Conservation (phyloP, 2,888 invertebrate species). For the Chromoteleia sp. region DNA sequence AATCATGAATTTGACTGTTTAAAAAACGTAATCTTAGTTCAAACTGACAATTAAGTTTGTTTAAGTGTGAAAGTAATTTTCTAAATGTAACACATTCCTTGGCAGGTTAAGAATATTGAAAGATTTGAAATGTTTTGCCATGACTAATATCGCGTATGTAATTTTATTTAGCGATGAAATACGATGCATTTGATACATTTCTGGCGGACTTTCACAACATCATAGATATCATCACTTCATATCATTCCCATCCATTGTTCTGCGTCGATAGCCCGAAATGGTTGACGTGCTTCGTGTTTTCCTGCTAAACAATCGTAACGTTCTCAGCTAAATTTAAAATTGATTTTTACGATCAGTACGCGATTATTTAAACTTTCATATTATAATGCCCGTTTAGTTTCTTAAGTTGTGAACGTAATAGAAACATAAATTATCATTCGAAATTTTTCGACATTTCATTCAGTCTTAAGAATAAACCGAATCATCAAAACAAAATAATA, state of each 20-base stretch:
- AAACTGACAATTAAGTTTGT: neutral
- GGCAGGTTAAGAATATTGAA: conserved; percentile 65
- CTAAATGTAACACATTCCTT: conserved; percentile 73
- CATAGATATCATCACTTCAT: conserved; percentile 81
- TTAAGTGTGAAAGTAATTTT: conserved; percentile 4
- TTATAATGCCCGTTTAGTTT: conserved; percentile 67
- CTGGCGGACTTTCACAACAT: conserved; percentile 82
- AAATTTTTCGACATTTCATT: conserved; percentile 64
- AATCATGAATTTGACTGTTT: conserved; percentile 1
- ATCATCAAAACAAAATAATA: conserved; percentile 51
- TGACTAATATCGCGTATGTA: conserved; percentile 48
- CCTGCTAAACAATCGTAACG: conserved; percentile 51
- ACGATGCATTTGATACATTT: conserved; percentile 49
- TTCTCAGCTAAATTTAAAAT: conserved; percentile 55
- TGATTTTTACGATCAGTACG: conserved; percentile 51
- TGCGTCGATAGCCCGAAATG: conserved; percentile 81
- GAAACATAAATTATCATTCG: conserved; percentile 52
- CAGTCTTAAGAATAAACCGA: conserved; percentile 68
- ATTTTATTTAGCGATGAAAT: conserved; percentile 31
- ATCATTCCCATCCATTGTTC: conserved; percentile 80
- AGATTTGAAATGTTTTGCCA: conserved; percentile 64
- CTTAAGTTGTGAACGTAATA: conserved; percentile 69
- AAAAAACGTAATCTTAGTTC: neutral
- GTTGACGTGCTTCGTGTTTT: conserved; percentile 52
- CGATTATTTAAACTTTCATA: conserved; percentile 58